Conservation (phyloP, 1,140 invertebrate genomes). For the Temnothorax curvispinosus region DNA sequence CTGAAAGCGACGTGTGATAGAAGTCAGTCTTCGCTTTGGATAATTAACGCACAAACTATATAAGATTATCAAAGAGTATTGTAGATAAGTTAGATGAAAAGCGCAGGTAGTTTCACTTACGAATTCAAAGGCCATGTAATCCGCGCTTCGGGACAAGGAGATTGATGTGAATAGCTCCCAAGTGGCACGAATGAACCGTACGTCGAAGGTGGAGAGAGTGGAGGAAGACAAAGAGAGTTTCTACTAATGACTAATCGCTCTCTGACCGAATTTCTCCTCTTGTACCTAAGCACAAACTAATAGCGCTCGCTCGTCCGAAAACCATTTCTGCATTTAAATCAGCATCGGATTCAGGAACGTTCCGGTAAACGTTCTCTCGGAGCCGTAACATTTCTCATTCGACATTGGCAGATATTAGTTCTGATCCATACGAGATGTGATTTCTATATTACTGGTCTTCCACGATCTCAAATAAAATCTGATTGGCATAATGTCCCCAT, state of each 20-base stretch:
- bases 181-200: slow-evolving; percentile 66
- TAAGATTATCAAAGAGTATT: slow-evolving; percentile 41
- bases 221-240: slow-evolving; percentile 28
- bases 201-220: neutral
- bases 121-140: slow-evolving; percentile 71
- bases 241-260: slow-evolving; percentile 72
- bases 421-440: neutral
- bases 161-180: slow-evolving; percentile 70
- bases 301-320: slow-evolving; percentile 47
- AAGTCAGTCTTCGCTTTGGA: slow-evolving; percentile 11
- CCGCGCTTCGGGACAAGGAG: slow-evolving; percentile 60
- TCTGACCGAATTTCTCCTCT: slow-evolving; percentile 62
- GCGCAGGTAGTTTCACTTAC: slow-evolving; percentile 70
- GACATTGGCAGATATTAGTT: slow-evolving; percentile 44
- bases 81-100: slow-evolving; percentile 47
- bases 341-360: slow-evolving; percentile 4
- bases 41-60: slow-evolving; percentile 38
- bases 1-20: slow-evolving; percentile 1
- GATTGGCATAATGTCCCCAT: neutral
- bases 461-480: neutral
- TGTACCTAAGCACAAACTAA: slow-evolving; percentile 55
- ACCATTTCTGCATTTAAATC: slow-evolving; percentile 65
- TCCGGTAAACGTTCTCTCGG: slow-evolving; percentile 60
- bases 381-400: slow-evolving; percentile 38
- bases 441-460: slow-evolving; percentile 1